Percentiles rank a stretch among this genome's conserved stretches.
Conservation (phyloP, 2,888 invertebrate species). For the Palloptera scutellata region DNA sequence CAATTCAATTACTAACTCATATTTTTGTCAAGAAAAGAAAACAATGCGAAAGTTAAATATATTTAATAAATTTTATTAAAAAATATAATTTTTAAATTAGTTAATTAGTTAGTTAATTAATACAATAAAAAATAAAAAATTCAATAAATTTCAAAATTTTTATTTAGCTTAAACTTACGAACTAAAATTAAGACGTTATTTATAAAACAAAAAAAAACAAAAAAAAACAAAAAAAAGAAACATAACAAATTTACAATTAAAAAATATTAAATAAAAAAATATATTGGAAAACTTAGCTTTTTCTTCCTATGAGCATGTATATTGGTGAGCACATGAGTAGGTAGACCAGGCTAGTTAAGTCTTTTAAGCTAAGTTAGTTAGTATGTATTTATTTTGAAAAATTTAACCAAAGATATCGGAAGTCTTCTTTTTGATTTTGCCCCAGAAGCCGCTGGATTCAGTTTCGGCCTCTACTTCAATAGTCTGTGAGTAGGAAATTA, state of each 20-base stretch:
- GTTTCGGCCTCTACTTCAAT: constrained; percentile 46
- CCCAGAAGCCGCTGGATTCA: constrained; percentile 46
- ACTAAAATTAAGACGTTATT: constrained; percentile 15
- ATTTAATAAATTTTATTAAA: not conserved
- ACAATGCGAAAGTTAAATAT: no score
- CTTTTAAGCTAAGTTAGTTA: constrained; percentile 4
- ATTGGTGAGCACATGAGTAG: not conserved
- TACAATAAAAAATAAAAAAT: constrained; percentile 13
- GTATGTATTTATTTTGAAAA: not conserved
- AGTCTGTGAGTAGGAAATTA: constrained; percentile 36
- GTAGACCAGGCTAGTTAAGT: not conserved
- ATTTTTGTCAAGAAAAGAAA: no score
- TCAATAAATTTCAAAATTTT: not conserved
- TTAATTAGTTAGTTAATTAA: constrained; percentile 18
- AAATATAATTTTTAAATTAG: constrained; percentile 16
- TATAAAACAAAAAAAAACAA: constrained; percentile 11
- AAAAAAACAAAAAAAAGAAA: constrained; percentile 11
- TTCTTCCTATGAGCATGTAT: not conserved
- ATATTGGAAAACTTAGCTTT: not conserved
- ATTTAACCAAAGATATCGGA: constrained; percentile 44
- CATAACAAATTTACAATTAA: constrained; percentile 12
- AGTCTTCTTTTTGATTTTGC: constrained; percentile 51
- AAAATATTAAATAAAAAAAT: constrained; percentile 9
- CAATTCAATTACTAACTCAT: no score
- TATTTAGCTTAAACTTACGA: no score